These are phyloP conservation scores for Neoarius graeffei DNA, from an alignment of 2,113 vertebrate species.

Conservation along the genomic window DNA sequence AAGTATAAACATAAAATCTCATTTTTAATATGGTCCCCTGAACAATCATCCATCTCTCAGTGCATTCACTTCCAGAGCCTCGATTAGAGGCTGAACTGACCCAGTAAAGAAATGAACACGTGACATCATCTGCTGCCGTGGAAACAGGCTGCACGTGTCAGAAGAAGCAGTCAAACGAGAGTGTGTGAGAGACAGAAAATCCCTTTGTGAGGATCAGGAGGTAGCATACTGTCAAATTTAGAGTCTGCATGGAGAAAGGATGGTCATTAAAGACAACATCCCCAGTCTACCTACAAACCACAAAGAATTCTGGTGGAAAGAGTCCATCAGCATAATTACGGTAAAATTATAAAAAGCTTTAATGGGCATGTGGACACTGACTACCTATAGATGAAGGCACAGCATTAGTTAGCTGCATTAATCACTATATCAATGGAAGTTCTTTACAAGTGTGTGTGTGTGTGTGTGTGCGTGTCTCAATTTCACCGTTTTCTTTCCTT, in stretches of 20 bases:
- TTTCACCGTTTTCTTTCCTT: background rate
- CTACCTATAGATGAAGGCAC: background rate
- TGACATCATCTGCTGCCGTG: conserved; percentile 78
- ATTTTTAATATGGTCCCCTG: background rate
- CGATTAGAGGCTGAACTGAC: conserved; percentile 35
- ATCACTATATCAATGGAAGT: background rate
- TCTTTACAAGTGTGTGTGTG: background rate
- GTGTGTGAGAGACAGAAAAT: conserved; percentile 29
- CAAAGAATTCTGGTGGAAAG: conserved; percentile 2
- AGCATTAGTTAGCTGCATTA: background rate
- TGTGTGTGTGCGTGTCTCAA: background rate
- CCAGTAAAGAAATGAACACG: conserved; percentile 40
- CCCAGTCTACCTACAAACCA: conserved; percentile 21
- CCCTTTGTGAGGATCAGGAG: background rate
- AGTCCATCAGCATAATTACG: background rate
- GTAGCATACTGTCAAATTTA: conserved; percentile 32
- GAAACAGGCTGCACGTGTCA: conserved; percentile 69
- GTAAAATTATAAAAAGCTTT: background rate
- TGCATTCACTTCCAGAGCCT: conserved; percentile 27
- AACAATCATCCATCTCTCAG: conserved; percentile 19
- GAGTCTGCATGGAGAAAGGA: background rate
- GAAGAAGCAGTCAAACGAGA: conserved; percentile 41
- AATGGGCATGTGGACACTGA: background rate
- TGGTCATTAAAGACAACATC: conserved; percentile 12
- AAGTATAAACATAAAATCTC: background rate